These are phyloP conservation scores for Pseudomyrmex concolor DNA, from an alignment of 1,140 invertebrate species.

Conservation along the genomic window DNA sequence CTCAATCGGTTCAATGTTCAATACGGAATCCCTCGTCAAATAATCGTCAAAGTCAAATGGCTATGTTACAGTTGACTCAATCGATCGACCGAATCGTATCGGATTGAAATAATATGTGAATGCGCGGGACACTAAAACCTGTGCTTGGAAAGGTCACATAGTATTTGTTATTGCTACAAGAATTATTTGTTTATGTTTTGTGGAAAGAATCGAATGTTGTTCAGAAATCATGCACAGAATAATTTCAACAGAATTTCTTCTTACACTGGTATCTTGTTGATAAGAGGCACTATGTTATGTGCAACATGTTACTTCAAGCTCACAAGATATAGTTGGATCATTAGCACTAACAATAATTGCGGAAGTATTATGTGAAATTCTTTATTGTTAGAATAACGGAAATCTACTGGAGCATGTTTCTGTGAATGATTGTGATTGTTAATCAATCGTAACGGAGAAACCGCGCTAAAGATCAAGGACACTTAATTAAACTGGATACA, in stretches of 20 bases:
- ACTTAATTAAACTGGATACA: slow-evolving; percentile 1
- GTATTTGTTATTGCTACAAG: slow-evolving; percentile 1
- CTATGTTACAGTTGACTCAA: slow-evolving; percentile 9
- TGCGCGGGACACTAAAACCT: background rate
- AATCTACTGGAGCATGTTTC: background rate
- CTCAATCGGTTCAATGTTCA: slow-evolving; percentile 11
- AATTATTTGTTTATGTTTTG: slow-evolving; percentile 3
- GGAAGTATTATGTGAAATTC: background rate
- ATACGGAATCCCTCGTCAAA: slow-evolving; percentile 13
- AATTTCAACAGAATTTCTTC: background rate
- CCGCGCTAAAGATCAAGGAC: background rate
- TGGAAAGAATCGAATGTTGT: background rate
- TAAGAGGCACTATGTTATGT: background rate
- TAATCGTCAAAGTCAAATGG: slow-evolving; percentile 19
- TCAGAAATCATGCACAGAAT: background rate
- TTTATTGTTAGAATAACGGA: background rate
- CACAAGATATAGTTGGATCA: too few species aligned
- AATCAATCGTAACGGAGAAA: background rate
- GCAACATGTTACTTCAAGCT: too few species aligned
- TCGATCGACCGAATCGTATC: slow-evolving; percentile 36
- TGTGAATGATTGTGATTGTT: background rate
- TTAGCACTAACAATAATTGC: background rate
- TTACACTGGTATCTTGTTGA: background rate
- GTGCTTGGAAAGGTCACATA: too few species aligned
- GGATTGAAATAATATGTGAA: slow-evolving; percentile 1